Base-by-base conservation (phyloP, 2,888 invertebrate species). In the Polietes domitor region DNA sequence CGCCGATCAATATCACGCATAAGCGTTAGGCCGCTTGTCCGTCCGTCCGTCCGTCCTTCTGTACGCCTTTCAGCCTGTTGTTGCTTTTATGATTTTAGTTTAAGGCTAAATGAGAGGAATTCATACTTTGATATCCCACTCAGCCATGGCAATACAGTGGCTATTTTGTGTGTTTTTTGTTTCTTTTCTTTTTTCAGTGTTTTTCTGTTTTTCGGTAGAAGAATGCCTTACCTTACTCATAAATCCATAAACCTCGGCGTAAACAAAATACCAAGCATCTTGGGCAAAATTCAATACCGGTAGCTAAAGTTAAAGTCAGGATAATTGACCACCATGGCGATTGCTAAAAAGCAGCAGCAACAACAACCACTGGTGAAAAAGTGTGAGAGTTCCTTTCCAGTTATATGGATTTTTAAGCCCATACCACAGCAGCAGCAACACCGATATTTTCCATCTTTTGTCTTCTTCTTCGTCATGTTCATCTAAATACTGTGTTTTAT, bases 1-100 rank as follows among this genome's bases (percentile, higher is more conserved):
- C 80, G 85, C 85, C 87, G 85, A 87, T 86, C 86, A 83, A 83
- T 85, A 86, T 86, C 87, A 87, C 86, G 86, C 87, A 86, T 85
- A 84, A 83, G 71, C 76, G 73, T 80, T 82, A 78, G 81, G 28
- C 65, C 58, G 12, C 50, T 3, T 3, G 37, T 41, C 6, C 9
- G 32, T 55, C 71, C 50, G 7, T 55, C 15, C 65, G 26, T 6
- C 19, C 41, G 26, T 1, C 61, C 0, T 17, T 71, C 47, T 5
- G 61, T 24, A 43, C 28, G 61, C 37, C 58, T 63, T 41, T 71
- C 61, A 2, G 32, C 37, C n/a, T 72, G 53, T 70, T 75, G 53
- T 73, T 63, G 65, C 61, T 75, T 32, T 68, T 53, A 61, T 82
- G 9, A 55, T 80, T 85, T 83, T 80, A 77, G 80, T 85, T 86